Evolutionary conservation across 2,888 invertebrate species (phyloP), one percentile per base, ranked within the genome.

Genomic region (Galerucella calmariensis): DNA sequence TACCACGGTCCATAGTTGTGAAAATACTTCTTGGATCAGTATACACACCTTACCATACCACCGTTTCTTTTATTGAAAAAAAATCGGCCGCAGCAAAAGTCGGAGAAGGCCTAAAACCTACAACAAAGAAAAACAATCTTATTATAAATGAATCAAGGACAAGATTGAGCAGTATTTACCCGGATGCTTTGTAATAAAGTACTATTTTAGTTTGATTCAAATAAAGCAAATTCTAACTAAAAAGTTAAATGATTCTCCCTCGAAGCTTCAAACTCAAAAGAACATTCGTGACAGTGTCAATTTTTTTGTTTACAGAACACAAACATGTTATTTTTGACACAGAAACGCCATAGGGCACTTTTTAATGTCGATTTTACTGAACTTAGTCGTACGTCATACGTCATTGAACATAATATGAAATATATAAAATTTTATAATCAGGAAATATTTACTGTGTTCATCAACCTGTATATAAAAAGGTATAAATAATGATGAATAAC

Each of bases 291-390:
- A 74, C 74, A 74, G 20, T 46, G 69, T 69, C 68, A 65, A 58
- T 24, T 16, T 27, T 20, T 46, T 61, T 69, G 46, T 69, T 70
- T 70, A 53, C 58, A 62, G 53, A 63, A 70, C 70, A 27, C 27
- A 27, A 3, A 27, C 27, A 27, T 27, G 27, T 27, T 27, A 27
- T 27, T 4, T 27, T 4, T 27, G 27, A 27, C 27, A 61, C 56
- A 56, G 11, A n/a, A 20, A 41, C 70, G 70, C 56, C 41, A 63
- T 48, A 35, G 63, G 63, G 69, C 98, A 79, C 97, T 94, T 0
- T 91, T 88, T 0, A 62, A 35, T 62, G 62, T 62, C 35, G 41
- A 41, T 24, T 24, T 24, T 14, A n/a, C n/a, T 51, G 48, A 51
- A 6, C 35, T 41, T 8, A 1, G 9, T 41, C 8, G 8, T 9